These are phyloP conservation scores for Drosophila hydei DNA, from an alignment of 1,140 invertebrate genomes.

Conservation along the genomic window DNA sequence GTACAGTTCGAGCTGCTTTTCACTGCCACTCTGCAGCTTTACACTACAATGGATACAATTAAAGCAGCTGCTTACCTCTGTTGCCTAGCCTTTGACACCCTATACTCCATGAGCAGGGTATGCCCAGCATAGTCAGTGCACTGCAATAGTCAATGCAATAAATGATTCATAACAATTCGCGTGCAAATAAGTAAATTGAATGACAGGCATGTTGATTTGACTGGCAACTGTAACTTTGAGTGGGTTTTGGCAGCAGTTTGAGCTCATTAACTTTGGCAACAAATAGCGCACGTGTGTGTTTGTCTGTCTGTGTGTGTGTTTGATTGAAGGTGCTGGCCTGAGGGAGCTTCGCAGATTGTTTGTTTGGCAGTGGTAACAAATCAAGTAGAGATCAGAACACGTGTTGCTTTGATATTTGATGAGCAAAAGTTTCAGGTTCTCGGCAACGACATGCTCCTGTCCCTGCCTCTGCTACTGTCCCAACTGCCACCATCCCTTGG, in stretches of 20 bases:
- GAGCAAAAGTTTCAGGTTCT: conserved; percentile 54
- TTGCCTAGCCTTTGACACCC: no score
- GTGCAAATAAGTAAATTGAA: conserved; percentile 45
- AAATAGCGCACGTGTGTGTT: conserved; percentile 23
- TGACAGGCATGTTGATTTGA: conserved; percentile 23
- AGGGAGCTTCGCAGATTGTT: conserved; percentile 9
- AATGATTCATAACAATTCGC: conserved; percentile 28
- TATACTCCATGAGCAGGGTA: background rate
- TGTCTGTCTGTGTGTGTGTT: conserved; percentile 7
- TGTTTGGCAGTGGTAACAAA: conserved; percentile 38
- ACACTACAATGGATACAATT: no score
- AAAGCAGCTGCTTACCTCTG: no score
- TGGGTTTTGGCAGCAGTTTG: conserved; percentile 41
- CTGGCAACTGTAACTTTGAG: background rate
- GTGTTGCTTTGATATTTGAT: conserved; percentile 81
- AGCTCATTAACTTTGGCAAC: conserved; percentile 53
- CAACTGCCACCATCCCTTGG: background rate
- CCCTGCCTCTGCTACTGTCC: background rate
- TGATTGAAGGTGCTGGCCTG: conserved; percentile 36
- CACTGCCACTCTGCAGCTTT: no score
- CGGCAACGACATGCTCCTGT: background rate
- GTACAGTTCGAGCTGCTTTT: no score
- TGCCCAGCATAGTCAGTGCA: conserved; percentile 26
- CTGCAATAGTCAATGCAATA: no score
- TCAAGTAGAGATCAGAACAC: conserved; percentile 53